Evolutionary conservation across 2,888 invertebrate species (phyloP).

Genomic region (Boloria selene): DNA sequence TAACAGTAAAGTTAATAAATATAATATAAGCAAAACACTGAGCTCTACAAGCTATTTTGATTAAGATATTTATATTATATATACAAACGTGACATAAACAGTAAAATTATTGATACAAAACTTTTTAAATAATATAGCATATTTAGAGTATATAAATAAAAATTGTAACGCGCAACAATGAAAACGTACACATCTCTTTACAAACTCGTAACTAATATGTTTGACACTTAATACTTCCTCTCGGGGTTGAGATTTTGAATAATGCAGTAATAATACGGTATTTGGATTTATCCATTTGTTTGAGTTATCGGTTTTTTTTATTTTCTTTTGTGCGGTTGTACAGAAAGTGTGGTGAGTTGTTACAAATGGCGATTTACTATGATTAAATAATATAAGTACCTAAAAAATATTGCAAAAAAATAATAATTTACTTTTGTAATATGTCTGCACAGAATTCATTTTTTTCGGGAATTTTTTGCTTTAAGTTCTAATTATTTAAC

Average conservation of each 20-base stretch:
- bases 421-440: too few species aligned
- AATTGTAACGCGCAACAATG: slow-evolving; percentile 44
- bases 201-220: slow-evolving; percentile 65
- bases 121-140: too few species aligned
- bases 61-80: too few species aligned
- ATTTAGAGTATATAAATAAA: too few species aligned
- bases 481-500: too few species aligned
- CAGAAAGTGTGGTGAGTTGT: slow-evolving; percentile 2
- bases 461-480: too few species aligned
- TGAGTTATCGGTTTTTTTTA: slow-evolving; percentile 59
- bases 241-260: slow-evolving; percentile 58
- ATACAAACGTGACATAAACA: too few species aligned
- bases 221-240: slow-evolving; percentile 79
- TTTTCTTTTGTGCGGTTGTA: not conserved
- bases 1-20: too few species aligned
- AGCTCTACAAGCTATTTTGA: too few species aligned
- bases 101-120: too few species aligned
- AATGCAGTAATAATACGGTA: slow-evolving; percentile 55
- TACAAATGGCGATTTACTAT: not conserved
- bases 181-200: slow-evolving; percentile 43
- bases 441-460: too few species aligned
- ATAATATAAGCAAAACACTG: too few species aligned
- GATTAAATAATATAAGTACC: not conserved
- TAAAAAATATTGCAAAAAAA: not conserved
- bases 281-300: slow-evolving; percentile 50